A percentile compares a stretch with the other conserved stretches of the same genome.
Conservation (phyloP, 2,797 vertebrate genomes). For the Glossophaga mutica region DNA sequence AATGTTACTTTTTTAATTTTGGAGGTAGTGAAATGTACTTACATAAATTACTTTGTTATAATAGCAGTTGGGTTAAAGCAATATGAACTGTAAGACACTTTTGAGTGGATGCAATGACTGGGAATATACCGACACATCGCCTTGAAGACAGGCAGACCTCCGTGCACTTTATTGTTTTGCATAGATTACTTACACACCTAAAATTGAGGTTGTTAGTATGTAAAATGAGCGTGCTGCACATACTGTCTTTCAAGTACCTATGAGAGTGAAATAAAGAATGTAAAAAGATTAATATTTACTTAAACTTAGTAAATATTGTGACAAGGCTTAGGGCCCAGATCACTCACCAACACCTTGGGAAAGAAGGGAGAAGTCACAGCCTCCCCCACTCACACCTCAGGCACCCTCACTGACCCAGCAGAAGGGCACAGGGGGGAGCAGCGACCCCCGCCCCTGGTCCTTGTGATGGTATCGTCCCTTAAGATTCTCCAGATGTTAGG, state of each 20-base stretch:
- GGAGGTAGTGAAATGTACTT: not conserved
- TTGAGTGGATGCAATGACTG: not conserved
- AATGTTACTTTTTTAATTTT: not conserved
- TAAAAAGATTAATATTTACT: not conserved
- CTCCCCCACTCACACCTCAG: not conserved
- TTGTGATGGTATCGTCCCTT: not conserved
- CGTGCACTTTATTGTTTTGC: not conserved
- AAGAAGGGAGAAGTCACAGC: not conserved
- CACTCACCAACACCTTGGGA: not conserved
- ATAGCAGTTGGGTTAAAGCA: not conserved
- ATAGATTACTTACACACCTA: not conserved
- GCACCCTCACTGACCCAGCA: not conserved
- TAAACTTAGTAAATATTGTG: not conserved
- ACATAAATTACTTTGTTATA: not conserved
- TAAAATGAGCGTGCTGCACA: not conserved
- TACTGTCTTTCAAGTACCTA: not conserved
- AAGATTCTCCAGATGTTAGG: not conserved
- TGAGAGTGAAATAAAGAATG: not conserved
- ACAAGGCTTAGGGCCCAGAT: not conserved
- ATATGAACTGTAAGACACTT: not conserved
- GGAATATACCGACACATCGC: not conserved
- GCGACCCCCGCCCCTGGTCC: accelerated
- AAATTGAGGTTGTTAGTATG: not conserved
- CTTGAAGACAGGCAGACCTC: not conserved
- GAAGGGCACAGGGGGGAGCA: not conserved